A percentile compares a stretch with the other conserved stretches of the same genome.
Evolutionary conservation across 2,888 invertebrate genomes (phyloP).

Genomic region (Phasia obesa): DNA sequence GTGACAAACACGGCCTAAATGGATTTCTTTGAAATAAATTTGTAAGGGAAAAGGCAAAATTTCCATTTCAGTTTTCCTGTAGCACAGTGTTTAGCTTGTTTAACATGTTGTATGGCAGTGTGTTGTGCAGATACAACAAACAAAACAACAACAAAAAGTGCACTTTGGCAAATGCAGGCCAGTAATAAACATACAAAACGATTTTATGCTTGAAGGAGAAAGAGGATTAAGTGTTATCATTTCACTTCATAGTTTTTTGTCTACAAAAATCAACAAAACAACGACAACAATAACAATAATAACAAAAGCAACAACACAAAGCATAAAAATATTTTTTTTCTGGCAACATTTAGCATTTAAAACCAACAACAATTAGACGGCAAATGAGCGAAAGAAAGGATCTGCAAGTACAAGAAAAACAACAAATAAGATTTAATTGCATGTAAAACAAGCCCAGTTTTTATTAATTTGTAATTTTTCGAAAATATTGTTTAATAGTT

Average conservation of each 20-base stretch:
- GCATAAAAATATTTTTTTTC: slow-evolving; percentile 47
- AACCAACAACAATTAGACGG: slow-evolving; percentile 49
- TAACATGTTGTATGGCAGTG: slow-evolving; percentile 44
- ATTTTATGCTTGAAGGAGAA: slow-evolving; percentile 70
- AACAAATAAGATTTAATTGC: slow-evolving; percentile 69
- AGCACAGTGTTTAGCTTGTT: slow-evolving; percentile 25
- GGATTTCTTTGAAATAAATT: background rate
- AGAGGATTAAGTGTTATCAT: slow-evolving; percentile 71
- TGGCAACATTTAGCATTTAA: slow-evolving; percentile 50
- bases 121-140: slow-evolving; percentile 31
- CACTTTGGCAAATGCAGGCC: slow-evolving; percentile 61
- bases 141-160: slow-evolving; percentile 42
- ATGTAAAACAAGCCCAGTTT: slow-evolving; percentile 67
- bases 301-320: slow-evolving; percentile 27
- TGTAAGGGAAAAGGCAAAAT: background rate
- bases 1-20: background rate
- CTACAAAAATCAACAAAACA: slow-evolving; percentile 34
- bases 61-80: slow-evolving; percentile 4
- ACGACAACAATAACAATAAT: no score
- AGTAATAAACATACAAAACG: slow-evolving; percentile 61
- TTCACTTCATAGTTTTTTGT: slow-evolving; percentile 69
- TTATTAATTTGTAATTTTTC: slow-evolving; percentile 19
- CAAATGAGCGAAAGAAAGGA: slow-evolving; percentile 43
- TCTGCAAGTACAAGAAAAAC: slow-evolving; percentile 40
- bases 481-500: background rate